These are phyloP conservation scores for Pachydiplax longipennis DNA, from an alignment of 2,888 invertebrate genomes.

Conservation along the genomic window DNA sequence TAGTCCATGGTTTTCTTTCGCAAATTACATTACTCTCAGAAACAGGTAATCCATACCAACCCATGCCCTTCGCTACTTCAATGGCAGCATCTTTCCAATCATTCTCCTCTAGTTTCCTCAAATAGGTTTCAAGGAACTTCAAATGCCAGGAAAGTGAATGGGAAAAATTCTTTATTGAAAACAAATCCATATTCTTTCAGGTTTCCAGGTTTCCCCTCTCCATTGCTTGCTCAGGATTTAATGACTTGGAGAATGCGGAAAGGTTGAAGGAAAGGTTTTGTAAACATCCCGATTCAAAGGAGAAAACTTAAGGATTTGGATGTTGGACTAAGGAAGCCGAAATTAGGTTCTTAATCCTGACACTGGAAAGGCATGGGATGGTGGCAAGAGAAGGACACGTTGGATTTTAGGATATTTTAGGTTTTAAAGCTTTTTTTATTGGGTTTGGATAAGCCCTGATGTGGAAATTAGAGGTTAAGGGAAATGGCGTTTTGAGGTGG, in stretches of 20 bases:
- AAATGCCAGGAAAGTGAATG: conserved; percentile 37
- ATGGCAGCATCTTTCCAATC: conserved; percentile 40
- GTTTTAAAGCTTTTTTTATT: background rate
- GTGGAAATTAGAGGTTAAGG: background rate
- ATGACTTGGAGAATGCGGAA: background rate
- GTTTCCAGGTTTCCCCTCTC: conserved; percentile 40
- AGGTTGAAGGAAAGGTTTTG: conserved; percentile 16
- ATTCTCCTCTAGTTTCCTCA: conserved; percentile 50
- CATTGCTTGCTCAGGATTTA: conserved; percentile 3
- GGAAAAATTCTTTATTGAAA: conserved; percentile 23
- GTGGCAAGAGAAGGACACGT: background rate
- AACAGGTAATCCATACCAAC: conserved; percentile 17
- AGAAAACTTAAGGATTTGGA: background rate
- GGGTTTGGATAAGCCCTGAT: background rate
- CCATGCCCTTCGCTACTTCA: conserved; percentile 34
- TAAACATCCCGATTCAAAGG: background rate
- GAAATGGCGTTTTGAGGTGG: background rate
- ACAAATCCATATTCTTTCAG: conserved; percentile 31
- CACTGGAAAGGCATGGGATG: conserved; percentile 36
- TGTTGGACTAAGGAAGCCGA: conserved; percentile 14
- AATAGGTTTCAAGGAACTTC: conserved; percentile 48
- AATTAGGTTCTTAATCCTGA: conserved; percentile 33
- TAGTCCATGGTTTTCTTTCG: background rate
- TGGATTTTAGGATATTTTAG: conserved; percentile 6
- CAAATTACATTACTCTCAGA: background rate